Percentiles rank a stretch among this genome's conserved stretches.
Evolutionary conservation across 1,140 invertebrate genomes (phyloP).

Genomic region (Rhyacophila brunnea): DNA sequence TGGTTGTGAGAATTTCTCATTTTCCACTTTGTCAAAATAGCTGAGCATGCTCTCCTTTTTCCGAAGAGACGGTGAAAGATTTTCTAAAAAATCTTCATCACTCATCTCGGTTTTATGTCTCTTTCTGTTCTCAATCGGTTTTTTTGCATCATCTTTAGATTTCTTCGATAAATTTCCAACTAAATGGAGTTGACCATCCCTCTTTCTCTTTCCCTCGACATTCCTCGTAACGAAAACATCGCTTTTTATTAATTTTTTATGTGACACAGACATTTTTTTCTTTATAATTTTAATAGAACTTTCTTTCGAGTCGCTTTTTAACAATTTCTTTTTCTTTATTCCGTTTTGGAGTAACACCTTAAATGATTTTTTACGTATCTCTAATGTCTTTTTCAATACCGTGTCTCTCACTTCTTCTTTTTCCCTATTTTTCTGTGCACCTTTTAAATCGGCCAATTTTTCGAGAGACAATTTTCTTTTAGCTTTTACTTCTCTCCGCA

Average conservation of each 20-base stretch:
- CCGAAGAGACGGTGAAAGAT: constrained; percentile 54
- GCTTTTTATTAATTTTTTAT: too few species aligned
- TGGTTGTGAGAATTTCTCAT: constrained; percentile 18
- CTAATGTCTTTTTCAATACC: constrained; percentile 53
- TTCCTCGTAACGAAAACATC: too few species aligned
- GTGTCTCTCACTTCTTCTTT: constrained; percentile 55
- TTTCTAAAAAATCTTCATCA: constrained; percentile 38
- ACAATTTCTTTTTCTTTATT: constrained; percentile 27
- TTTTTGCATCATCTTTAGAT: constrained; percentile 7
- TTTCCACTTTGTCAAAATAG: constrained; percentile 53
- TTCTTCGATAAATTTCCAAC: neutral
- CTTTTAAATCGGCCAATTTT: constrained; percentile 60
- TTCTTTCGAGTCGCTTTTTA: constrained; percentile 4
- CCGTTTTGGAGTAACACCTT: constrained; percentile 41
- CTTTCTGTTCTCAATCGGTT: constrained; percentile 4
- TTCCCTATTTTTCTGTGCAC: constrained; percentile 54
- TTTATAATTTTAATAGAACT: neutral
- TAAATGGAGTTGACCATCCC: neutral
- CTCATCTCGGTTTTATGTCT: neutral
- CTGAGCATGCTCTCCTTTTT: constrained; percentile 58
- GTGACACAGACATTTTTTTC: too few species aligned
- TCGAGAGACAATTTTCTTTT: constrained; percentile 55
- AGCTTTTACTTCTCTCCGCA: constrained; percentile 45
- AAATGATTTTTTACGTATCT: constrained; percentile 57
- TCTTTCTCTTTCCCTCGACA: constrained; percentile 3